Evolutionary conservation across 2,888 invertebrate species (phyloP), one percentile per base, ranked within the genome.

Genomic region (Epicampocera succincta): DNA sequence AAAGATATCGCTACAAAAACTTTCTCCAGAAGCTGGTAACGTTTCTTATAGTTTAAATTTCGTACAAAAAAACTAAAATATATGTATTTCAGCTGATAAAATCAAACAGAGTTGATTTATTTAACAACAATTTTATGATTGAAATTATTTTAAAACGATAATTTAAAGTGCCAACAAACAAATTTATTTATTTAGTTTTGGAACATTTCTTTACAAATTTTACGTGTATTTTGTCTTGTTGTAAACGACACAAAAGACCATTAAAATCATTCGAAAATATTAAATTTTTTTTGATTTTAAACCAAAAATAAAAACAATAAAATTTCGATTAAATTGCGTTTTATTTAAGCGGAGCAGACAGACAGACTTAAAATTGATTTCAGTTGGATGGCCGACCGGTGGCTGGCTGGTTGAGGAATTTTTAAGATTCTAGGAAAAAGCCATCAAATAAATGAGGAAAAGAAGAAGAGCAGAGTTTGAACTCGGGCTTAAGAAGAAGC

Each of bases 371-470:
- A 54, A 78, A 82, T 74, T 73, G 76, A 68, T 76, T 80, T 38
- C 33, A 69, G 60, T 56, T 68, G 75, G 72, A 40, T 33, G 50
- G 5, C 33, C 8, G 9, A 6, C 29, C 33, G 3, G 33, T 8
- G 33, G 33, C 33, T 25, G 2, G 25, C 25, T 50, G 17, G 25
- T 56, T 56, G 21, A 74, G 56, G 40, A 19, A 65, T 56, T 74
- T 33, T 44, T 15, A 46, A 29, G 44, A 78, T 82, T 82, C 82
- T 78, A 42, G 71, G 82, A 82, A 82, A 81, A 82, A 75, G 54
- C 21, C 74, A 82, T 82, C 60, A 82, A 79, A 75, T 50, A 61
- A 38, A 25, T 48, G 15, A 40, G 19, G 29, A 61, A 44, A 42
- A 46, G 33, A 15, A 63, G 11, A 63, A 33, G 25, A 38, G 21